Conservation (phyloP, 1,140 invertebrate species). For the Bombus waltoni region DNA sequence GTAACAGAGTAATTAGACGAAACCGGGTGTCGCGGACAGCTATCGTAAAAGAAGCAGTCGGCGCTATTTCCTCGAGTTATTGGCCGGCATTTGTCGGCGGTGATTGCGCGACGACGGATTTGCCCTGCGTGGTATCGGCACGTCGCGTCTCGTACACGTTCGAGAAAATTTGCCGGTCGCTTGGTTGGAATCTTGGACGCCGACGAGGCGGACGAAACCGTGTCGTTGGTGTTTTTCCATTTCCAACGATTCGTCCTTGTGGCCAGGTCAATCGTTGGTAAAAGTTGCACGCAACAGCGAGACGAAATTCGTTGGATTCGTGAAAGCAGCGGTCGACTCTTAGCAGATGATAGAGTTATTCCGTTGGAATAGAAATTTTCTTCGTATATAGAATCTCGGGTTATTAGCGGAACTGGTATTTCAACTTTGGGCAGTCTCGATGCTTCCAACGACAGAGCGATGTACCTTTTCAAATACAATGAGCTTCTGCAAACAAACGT, state of each 20-base stretch:
- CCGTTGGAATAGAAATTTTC: no score
- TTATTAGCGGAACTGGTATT: not conserved
- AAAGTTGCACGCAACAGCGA: no score
- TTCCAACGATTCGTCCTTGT: not conserved
- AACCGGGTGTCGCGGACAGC: not conserved
- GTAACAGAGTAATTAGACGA: slow-evolving; percentile 7
- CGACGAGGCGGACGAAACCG: not conserved
- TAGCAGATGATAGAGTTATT: not conserved
- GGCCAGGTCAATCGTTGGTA: not conserved
- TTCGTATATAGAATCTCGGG: not conserved
- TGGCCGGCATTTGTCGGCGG: no score
- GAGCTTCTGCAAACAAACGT: not conserved
- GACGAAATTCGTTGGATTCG: not conserved
- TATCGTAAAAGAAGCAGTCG: not conserved
- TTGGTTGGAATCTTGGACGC: no score
- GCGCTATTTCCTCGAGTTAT: not conserved
- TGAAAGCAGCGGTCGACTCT: not conserved
- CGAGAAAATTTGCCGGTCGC: no score
- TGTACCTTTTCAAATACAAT: not conserved
- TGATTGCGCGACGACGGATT: fast-evolving
- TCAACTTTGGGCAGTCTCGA: not conserved
- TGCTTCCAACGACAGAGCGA: not conserved
- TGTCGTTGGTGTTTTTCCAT: not conserved
- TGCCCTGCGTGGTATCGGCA: no score
- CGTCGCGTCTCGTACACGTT: no score